phyloP scores from a whole-genome alignment of 2,888 invertebrate genomes.

The Dryococelus australis region DNA sequence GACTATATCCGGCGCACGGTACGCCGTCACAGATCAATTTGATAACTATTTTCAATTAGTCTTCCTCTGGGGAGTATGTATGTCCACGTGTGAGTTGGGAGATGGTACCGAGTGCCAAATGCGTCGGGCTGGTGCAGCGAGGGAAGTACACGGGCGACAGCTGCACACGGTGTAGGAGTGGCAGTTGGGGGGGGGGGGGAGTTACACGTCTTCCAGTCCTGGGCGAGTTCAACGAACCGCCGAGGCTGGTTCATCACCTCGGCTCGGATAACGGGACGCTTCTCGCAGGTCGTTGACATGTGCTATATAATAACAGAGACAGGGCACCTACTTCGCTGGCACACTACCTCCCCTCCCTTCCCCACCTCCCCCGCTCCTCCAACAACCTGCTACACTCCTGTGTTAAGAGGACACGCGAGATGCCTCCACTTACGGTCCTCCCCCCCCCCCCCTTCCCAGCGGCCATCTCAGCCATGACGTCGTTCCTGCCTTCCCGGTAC shows the following conservation, averaged over 20 bases:
- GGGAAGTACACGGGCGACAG: too few species aligned
- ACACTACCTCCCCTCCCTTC: background rate
- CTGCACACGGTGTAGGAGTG: background rate
- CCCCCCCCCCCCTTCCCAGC: background rate
- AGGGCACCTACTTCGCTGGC: slow-evolving; percentile 9
- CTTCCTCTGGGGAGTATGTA: too few species aligned
- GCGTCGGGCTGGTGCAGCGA: too few species aligned
- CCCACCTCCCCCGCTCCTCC: background rate
- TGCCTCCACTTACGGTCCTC: too few species aligned
- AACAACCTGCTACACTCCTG: background rate
- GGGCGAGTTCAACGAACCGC: background rate
- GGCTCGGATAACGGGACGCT: background rate
- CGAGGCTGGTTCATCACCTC: background rate
- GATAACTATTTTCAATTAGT: too few species aligned
- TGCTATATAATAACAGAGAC: slow-evolving; percentile 16
- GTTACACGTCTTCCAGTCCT: background rate
- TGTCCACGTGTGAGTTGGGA: too few species aligned
- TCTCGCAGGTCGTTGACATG: background rate
- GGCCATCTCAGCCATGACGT: background rate
- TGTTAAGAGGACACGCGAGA: background rate
- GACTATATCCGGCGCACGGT: too few species aligned
- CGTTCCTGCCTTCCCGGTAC: too few species aligned
- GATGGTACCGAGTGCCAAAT: too few species aligned
- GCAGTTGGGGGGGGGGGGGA: background rate
- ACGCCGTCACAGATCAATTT: too few species aligned